Base-by-base conservation (phyloP, 2,113 vertebrate genomes). In the Motacilla tschutschensis region DNA sequence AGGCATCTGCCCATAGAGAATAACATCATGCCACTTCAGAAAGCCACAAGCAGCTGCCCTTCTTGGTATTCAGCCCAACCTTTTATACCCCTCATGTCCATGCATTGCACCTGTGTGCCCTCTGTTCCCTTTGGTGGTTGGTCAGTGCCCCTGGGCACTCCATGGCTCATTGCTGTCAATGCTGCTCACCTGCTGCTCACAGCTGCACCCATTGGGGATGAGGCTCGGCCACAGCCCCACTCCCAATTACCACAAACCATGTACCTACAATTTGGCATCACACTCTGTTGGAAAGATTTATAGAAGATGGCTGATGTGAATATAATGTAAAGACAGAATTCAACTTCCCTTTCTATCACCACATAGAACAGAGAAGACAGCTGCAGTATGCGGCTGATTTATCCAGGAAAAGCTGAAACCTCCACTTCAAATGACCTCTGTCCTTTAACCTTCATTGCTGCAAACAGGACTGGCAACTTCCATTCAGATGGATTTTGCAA, bases 21-120 rank as follows among this genome's bases (percentile, higher is more conserved):
- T 5, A 54, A 33, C 31, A 54, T 5, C 13, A 5, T 1, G 1
- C 3, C 31, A 54, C 20, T 14, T 5, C 21, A 55, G 21, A 16
- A 35, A 5, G n/a, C 21, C 10, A 2, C n/a, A 55, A 35, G n/a
- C 0, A 24, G 16, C 21, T 55, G 21, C 14, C 6, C 9, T 10
- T 11, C 14, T 35, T 24, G 54, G 15, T 3, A 9, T 55, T 16
- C 4, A 55, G 53, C 21, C 54, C 54, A 55, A 2, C 14, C 21
- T 55, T 55, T 55, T 24, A 55, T 16, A 10, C 14, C n/a, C 50
- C n/a, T 16, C 21, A 16, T 24, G 54, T 35, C 0, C 4, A 24
- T 55, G n/a, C 54, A 16, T 0, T 7, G 54, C n/a, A 2, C n/a
- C 54, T 35, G n/a, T 16, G 54, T 35, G 54, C 54, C 53, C 54